Percentiles rank a stretch among this genome's conserved stretches.
These are phyloP conservation scores for Drosophila tsacasi DNA, from an alignment of 1,140 invertebrate species.

Conservation along the genomic window DNA sequence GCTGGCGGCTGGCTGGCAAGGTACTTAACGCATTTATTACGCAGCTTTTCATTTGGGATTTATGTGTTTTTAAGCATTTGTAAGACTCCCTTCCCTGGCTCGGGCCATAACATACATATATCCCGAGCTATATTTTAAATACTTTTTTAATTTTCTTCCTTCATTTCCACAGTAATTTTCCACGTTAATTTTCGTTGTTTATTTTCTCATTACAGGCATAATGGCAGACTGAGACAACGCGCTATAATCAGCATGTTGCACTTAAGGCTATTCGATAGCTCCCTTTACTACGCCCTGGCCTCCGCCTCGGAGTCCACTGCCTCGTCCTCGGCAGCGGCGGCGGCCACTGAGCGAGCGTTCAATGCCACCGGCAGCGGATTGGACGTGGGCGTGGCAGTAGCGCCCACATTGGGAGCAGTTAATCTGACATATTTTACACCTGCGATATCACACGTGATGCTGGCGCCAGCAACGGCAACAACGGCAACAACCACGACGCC, in stretches of 20 bases:
- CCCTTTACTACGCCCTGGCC: slow-evolving; percentile 60
- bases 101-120: slow-evolving; percentile 8
- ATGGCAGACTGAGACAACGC: slow-evolving; percentile 20
- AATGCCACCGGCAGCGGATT: slow-evolving; percentile 47
- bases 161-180: slow-evolving; percentile 8
- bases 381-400: slow-evolving; percentile 9
- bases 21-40: slow-evolving; percentile 69
- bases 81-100: neutral
- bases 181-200: slow-evolving; percentile 17
- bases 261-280: slow-evolving; percentile 72
- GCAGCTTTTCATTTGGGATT: slow-evolving; percentile 64
- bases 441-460: slow-evolving; percentile 76
- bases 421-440: slow-evolving; percentile 79
- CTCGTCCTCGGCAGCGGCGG: slow-evolving; percentile 6
- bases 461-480: slow-evolving; percentile 61
- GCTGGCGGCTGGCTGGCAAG: slow-evolving; percentile 32
- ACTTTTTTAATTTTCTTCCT: slow-evolving; percentile 42
- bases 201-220: slow-evolving; percentile 25
- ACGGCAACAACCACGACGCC: slow-evolving; percentile 9
- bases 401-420: slow-evolving; percentile 41
- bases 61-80: slow-evolving; percentile 53
- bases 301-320: slow-evolving; percentile 35
- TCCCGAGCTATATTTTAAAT: slow-evolving; percentile 41
- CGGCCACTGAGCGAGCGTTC: slow-evolving; percentile 15
- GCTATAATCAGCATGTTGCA: slow-evolving; percentile 57